Percentiles rank a stretch among this genome's conserved stretches.
Conservation (phyloP, 2,113 vertebrate species). For the Gnathonemus longibarbis region DNA sequence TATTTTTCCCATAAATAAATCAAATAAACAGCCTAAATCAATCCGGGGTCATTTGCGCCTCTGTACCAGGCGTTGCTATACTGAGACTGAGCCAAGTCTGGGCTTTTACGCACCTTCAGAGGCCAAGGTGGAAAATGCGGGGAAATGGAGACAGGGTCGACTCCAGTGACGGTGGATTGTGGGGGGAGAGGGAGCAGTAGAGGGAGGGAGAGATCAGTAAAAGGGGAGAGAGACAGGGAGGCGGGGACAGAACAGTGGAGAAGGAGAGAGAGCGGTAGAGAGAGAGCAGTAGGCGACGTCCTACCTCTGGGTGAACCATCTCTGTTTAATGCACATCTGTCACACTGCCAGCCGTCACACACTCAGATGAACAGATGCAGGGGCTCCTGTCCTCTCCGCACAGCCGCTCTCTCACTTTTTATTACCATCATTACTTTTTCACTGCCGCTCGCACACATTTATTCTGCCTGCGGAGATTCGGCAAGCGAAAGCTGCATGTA, state of each 20-base stretch:
- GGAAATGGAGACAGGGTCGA: neutral
- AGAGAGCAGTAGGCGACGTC: neutral
- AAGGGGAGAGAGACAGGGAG: neutral
- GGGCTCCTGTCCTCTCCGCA: neutral
- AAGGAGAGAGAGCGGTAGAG: neutral
- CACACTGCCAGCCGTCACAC: neutral
- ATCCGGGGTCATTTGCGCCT: neutral
- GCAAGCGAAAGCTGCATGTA: neutral
- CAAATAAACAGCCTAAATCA: neutral
- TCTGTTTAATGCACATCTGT: conserved; percentile 14
- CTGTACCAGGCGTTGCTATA: neutral
- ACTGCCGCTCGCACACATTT: neutral
- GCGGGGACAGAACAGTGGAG: neutral
- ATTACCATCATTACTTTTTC: neutral
- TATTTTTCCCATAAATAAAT: neutral
- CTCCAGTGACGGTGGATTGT: neutral
- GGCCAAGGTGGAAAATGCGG: neutral
- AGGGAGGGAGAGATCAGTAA: neutral
- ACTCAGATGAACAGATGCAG: neutral
- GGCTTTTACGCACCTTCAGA: too few relatives aligned
- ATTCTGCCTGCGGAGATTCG: neutral
- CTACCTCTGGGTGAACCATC: neutral
- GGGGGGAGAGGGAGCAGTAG: neutral
- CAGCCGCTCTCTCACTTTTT: neutral
- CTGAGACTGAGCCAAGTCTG: neutral